These are phyloP conservation scores for Phasianus colchicus DNA, from an alignment of 2,113 vertebrate species.

Conservation along the genomic window DNA sequence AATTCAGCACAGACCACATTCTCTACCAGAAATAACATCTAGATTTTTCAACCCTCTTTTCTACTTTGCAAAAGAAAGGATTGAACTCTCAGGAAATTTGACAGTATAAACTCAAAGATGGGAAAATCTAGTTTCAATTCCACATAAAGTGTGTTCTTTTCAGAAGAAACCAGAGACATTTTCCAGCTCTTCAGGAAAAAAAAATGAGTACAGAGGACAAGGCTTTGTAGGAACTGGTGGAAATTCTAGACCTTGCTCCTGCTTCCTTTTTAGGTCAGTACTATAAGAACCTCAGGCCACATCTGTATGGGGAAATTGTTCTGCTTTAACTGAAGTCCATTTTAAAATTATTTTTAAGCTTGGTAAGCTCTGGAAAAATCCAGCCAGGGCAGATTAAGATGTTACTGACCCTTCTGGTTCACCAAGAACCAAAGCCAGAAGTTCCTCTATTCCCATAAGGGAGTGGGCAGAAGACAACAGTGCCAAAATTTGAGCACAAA, in stretches of 20 bases:
- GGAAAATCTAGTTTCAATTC: not conserved
- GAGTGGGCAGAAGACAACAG: not conserved
- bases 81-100: not conserved
- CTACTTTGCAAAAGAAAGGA: not conserved
- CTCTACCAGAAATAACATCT: not conserved
- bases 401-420: not conserved
- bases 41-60: not conserved
- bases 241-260: not conserved
- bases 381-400: not conserved
- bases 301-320: not conserved
- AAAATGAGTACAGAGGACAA: not conserved
- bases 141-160: not conserved
- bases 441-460: not conserved
- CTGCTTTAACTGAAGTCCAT: not conserved
- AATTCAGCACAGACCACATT: not conserved
- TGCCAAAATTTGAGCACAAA: not conserved
- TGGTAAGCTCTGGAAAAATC: not conserved
- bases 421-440: not conserved
- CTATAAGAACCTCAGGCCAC: not conserved
- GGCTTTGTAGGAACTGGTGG: not conserved
- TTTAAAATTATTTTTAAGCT: not conserved
- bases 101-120: not conserved
- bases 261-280: conserved; percentile 32
- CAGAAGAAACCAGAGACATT: not conserved
- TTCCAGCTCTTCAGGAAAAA: conserved; percentile 3